These are phyloP conservation scores for Drosophila niveifrons DNA, from an alignment of 2,888 invertebrate genomes.

Conservation along the genomic window DNA sequence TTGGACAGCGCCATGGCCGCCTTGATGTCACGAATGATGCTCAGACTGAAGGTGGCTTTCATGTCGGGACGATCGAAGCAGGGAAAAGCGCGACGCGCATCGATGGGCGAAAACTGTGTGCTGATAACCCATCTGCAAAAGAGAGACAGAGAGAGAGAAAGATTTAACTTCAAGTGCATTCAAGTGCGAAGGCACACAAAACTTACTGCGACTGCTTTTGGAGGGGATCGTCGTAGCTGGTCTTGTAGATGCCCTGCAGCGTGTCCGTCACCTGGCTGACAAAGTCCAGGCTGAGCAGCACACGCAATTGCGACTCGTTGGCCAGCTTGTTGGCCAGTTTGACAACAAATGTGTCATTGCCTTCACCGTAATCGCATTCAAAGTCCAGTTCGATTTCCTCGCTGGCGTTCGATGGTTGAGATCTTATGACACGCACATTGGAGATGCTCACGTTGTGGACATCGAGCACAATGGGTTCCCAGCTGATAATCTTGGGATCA, in stretches of 20 bases:
- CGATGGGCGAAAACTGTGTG: conserved; percentile 93
- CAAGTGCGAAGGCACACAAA: not conserved
- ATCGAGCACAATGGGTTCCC: conserved; percentile 84
- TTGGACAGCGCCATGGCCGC: conserved; percentile 87
- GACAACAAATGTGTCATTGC: conserved; percentile 83
- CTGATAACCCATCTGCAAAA: conserved; percentile 90
- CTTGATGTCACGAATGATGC: conserved; percentile 87
- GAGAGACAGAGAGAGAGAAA: too few relatives aligned
- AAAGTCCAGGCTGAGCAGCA: conserved; percentile 86
- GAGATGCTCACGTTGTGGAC: conserved; percentile 84
- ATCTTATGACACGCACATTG: conserved; percentile 80
- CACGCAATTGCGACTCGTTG: conserved; percentile 70
- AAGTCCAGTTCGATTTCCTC: conserved; percentile 81
- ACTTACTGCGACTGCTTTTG: conserved; percentile 85
- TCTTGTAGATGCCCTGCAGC: conserved; percentile 87
- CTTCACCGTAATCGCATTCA: conserved; percentile 82
- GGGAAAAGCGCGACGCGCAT: conserved; percentile 93
- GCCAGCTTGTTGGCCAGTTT: conserved; percentile 70
- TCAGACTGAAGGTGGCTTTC: conserved; percentile 91
- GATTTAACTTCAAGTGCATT: not conserved
- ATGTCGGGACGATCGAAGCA: conserved; percentile 95
- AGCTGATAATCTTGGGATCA: conserved; percentile 74
- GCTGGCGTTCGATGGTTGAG: conserved; percentile 50
- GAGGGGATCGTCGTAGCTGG: conserved; percentile 85
- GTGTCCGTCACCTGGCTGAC: conserved; percentile 86